Percentiles rank a stretch among this genome's conserved stretches.
phyloP scores from a whole-genome alignment of 2,797 vertebrate genomes.

The Thunnus albacares region DNA sequence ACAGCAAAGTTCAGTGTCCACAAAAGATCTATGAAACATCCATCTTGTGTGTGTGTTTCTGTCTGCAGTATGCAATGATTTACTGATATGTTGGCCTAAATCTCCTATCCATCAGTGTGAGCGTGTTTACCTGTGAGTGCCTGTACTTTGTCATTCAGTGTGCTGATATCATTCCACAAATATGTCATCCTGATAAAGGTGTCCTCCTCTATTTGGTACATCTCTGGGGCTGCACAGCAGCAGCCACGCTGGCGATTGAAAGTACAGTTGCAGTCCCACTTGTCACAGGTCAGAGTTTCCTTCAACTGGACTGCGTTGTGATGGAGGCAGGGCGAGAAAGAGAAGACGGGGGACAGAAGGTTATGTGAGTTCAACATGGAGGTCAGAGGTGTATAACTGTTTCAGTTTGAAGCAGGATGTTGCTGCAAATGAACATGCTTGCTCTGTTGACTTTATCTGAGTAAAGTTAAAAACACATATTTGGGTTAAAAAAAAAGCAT shows the following conservation, averaged over 20 bases:
- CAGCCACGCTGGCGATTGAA: slow-evolving; percentile 76
- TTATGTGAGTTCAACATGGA: background rate
- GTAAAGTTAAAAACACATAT: background rate
- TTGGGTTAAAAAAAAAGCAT: background rate
- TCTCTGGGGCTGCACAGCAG: slow-evolving; percentile 79
- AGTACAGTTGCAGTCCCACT: slow-evolving; percentile 81
- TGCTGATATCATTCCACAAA: slow-evolving; percentile 55
- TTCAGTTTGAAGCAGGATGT: background rate
- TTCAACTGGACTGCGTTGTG: slow-evolving; percentile 51
- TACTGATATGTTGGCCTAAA: background rate
- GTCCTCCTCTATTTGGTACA: slow-evolving; percentile 68
- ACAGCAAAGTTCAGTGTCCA: background rate
- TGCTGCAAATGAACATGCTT: background rate
- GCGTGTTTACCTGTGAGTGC: slow-evolving; percentile 61
- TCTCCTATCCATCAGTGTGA: background rate
- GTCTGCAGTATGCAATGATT: no score
- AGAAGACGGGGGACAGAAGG: background rate
- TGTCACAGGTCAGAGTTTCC: slow-evolving; percentile 61
- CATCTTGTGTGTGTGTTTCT: background rate
- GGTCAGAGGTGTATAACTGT: background rate
- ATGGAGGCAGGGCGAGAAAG: background rate
- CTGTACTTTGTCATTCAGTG: slow-evolving; percentile 44
- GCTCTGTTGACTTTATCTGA: background rate
- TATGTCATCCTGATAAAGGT: slow-evolving; percentile 44
- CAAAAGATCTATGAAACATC: background rate